These are phyloP conservation scores for Brachionus paranguensis DNA, from an alignment of 1,140 invertebrate genomes.

Conservation along the genomic window DNA sequence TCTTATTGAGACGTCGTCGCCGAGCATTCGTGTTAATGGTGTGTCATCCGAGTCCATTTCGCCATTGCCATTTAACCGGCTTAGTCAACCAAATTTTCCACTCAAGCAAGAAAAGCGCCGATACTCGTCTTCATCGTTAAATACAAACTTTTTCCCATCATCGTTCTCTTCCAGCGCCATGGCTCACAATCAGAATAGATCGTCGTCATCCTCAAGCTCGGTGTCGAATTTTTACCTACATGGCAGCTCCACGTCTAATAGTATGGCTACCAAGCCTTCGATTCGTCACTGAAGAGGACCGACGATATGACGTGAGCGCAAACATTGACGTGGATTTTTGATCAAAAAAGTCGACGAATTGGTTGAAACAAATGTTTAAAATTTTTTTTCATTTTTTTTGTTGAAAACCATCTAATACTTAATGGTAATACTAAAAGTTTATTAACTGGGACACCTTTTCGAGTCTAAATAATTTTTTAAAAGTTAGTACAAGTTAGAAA, in stretches of 20 bases:
- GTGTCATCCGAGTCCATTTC: not conserved
- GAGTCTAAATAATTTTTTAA: too few relatives aligned
- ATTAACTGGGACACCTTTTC: too few relatives aligned
- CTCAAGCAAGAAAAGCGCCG: not conserved
- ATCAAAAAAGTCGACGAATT: slow-evolving; percentile 28
- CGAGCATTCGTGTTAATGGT: not conserved
- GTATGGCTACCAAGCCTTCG: not conserved
- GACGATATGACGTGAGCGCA: not conserved
- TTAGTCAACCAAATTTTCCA: not conserved
- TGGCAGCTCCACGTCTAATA: not conserved
- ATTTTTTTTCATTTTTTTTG: not conserved
- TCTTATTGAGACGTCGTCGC: slow-evolving; percentile 22
- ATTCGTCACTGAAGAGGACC: not conserved
- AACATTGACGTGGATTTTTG: not conserved
- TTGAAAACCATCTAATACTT: not conserved
- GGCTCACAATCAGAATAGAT: not conserved
- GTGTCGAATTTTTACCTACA: not conserved
- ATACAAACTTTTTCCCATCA: not conserved
- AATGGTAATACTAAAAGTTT: not conserved
- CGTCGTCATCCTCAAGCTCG: not conserved
- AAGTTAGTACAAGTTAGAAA: too few relatives aligned
- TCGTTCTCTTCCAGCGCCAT: not conserved
- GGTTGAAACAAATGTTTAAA: slow-evolving; percentile 13
- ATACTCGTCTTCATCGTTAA: not conserved
- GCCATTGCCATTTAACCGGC: not conserved